Conservation (phyloP, 2,113 vertebrate species). For the Enhydra lutris region DNA sequence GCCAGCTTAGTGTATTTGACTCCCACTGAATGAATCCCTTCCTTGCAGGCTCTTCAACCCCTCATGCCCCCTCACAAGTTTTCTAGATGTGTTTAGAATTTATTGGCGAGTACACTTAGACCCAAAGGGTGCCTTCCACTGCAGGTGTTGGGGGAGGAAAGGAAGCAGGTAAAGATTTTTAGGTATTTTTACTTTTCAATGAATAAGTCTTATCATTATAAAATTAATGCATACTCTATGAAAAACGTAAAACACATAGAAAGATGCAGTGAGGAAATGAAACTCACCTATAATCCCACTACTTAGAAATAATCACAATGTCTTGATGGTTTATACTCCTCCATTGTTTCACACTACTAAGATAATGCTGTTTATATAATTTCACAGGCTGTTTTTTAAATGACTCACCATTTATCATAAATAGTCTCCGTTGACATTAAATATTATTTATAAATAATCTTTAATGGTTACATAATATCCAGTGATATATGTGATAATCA, state of each 20-base stretch:
- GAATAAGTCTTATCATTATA: neutral
- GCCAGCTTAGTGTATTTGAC: neutral
- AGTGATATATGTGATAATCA: neutral
- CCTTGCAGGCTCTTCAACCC: neutral
- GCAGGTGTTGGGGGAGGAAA: neutral
- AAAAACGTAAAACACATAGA: neutral
- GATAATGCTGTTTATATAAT: neutral
- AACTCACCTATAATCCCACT: neutral
- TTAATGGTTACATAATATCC: neutral
- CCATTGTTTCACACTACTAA: constrained; percentile 14
- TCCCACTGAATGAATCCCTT: neutral
- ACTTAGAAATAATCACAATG: neutral
- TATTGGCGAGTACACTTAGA: neutral
- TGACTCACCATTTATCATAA: neutral
- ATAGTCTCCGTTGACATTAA: neutral
- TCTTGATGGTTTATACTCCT: neutral
- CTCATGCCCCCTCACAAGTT: neutral
- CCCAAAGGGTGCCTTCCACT: neutral
- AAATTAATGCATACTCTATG: neutral
- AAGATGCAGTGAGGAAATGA: constrained; percentile 4
- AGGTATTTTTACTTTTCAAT: constrained; percentile 17
- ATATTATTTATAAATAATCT: constrained; percentile 39
- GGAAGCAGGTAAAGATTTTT: neutral
- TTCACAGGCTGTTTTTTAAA: neutral
- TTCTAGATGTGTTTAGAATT: neutral